Percentiles rank a stretch among this genome's conserved stretches.
These are phyloP conservation scores for Resseliella maxima DNA, from an alignment of 2,888 invertebrate species.

Conservation along the genomic window DNA sequence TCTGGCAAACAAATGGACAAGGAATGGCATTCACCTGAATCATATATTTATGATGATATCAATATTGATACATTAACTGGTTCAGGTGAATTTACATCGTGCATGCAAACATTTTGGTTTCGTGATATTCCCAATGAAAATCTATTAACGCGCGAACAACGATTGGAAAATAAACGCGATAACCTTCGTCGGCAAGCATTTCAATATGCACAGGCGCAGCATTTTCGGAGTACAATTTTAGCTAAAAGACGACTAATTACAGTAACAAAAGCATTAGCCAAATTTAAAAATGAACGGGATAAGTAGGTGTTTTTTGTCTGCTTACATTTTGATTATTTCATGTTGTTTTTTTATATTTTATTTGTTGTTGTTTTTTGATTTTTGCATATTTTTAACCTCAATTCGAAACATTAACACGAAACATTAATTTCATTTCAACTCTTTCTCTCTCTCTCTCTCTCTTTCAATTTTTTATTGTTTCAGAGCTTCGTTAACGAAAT, in stretches of 20 bases:
- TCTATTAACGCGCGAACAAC: slow-evolving; percentile 64
- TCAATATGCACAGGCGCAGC: slow-evolving; percentile 64
- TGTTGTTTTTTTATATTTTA: slow-evolving; percentile 55
- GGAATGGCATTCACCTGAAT: slow-evolving; percentile 70
- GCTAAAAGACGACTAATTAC: slow-evolving; percentile 64
- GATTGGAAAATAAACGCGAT: slow-evolving; percentile 65
- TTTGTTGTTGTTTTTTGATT: background rate
- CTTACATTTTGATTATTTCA: background rate
- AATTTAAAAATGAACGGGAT: slow-evolving; percentile 62
- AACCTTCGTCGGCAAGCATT: slow-evolving; percentile 65
- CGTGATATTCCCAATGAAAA: slow-evolving; percentile 57
- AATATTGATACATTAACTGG: slow-evolving; percentile 59
- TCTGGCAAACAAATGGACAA: slow-evolving; percentile 55
- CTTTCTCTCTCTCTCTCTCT: no score
- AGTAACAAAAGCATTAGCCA: slow-evolving; percentile 65
- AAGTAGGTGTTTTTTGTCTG: slow-evolving; percentile 55
- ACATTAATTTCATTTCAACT: slow-evolving; percentile 42
- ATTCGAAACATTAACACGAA: background rate
- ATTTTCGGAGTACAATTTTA: slow-evolving; percentile 63
- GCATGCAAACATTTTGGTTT: slow-evolving; percentile 65
- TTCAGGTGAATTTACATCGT: slow-evolving; percentile 62
- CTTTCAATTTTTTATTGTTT: slow-evolving; percentile 11
- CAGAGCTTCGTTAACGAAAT: slow-evolving; percentile 62
- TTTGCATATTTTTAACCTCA: no score
- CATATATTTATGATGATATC: slow-evolving; percentile 68